Base-by-base conservation (phyloP, 2,113 vertebrate species). In the Psilopsiagon aymara region DNA sequence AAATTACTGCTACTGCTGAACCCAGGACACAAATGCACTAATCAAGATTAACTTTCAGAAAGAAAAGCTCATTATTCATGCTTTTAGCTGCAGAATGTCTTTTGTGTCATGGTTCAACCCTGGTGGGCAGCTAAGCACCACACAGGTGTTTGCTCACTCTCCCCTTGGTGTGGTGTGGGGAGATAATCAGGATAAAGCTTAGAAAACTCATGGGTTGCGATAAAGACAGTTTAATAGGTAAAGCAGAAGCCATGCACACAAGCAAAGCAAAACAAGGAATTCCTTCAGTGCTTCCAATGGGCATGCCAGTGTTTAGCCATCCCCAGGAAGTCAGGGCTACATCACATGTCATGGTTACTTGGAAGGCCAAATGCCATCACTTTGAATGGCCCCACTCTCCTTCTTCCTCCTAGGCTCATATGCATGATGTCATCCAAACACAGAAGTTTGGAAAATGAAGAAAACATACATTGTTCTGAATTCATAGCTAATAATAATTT, bases 241-340 rank as follows among this genome's bases (percentile, higher is more conserved):
- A 82, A 75, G 14, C 7, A 67, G 78, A 79, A 73, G 17, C 51
- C 0, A 0, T 0, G 1, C 2, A 1, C 6, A 1, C 11, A 74
- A 73, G 4, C 24, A 70, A 66, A 66, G 6, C 49, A 79, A 37
- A 70, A 3, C 23, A n/a, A 75, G 51, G 51, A 82, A 70, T 86
- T 67, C 0, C 5, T 74, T 81, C 19, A 17, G 9, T 24, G 2
- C 21, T 77, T 39, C 49, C 39, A 23, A 44, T 11, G 1, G 14
- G 23, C 59, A 69, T 46, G 23, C 31, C 47, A 47, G 27, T 63
- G 29, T n/a, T 74, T 43, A 74, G 33, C 37, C 25, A 57, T 33
- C 41, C 17, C 27, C 33, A 35, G 25, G 33, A 84, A 33, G 60
- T 35, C 51, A 7, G 5, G 19, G 3, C 55, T 82, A 41, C 41